Evolutionary conservation across 2,888 invertebrate species (phyloP).

Genomic region (Pseudococcus longispinus): DNA sequence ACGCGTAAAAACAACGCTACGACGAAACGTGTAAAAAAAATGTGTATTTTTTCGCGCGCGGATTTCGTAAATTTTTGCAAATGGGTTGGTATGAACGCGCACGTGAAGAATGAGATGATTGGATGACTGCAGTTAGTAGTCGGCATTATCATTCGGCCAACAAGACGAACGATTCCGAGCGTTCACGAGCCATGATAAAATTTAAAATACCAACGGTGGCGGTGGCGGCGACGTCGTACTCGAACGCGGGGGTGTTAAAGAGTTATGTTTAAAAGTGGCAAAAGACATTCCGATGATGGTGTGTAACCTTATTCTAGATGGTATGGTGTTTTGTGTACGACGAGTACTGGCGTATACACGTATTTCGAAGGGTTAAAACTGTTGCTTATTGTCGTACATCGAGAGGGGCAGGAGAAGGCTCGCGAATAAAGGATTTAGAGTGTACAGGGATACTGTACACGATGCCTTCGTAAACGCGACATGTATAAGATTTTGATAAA

Average conservation of each 20-base stretch:
- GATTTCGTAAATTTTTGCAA: constrained; percentile 49
- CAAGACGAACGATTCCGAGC: constrained; percentile 51
- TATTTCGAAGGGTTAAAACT: constrained; percentile 48
- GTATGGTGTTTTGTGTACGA: background rate
- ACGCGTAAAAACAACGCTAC: background rate
- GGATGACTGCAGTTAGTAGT: constrained; percentile 52
- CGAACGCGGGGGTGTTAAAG: constrained; percentile 31
- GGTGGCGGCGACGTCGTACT: background rate
- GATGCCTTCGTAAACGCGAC: too few species aligned
- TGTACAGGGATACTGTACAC: background rate
- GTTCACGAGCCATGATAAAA: constrained; percentile 52
- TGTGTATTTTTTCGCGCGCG: constrained; percentile 20
- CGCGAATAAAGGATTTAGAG: background rate
- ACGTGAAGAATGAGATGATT: constrained; percentile 56
- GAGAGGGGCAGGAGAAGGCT: background rate
- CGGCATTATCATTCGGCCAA: constrained; percentile 54
- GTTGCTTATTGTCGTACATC: constrained; percentile 28
- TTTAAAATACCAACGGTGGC: constrained; percentile 10
- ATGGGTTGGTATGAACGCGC: constrained; percentile 51
- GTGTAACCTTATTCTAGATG: constrained; percentile 41
- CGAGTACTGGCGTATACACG: background rate
- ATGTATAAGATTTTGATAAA: background rate
- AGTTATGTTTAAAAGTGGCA: constrained; percentile 52
- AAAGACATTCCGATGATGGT: constrained; percentile 54
- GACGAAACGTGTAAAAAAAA: constrained; percentile 13